Base-by-base conservation (phyloP, 2,797 vertebrate genomes). In the Pelodytes ibericus region DNA sequence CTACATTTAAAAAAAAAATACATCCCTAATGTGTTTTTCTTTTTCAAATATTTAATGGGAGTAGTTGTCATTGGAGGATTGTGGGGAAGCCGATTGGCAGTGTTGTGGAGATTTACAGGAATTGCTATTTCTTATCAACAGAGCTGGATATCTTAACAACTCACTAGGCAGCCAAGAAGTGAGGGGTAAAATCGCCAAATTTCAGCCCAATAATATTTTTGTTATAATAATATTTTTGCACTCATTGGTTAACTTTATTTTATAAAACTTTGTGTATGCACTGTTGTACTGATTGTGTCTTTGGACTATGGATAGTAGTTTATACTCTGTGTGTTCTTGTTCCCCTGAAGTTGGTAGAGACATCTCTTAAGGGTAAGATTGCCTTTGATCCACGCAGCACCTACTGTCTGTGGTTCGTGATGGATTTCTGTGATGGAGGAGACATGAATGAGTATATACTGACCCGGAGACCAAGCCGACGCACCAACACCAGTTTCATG, bases 391-490 rank as follows among this genome's bases (percentile, higher is more conserved):
- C 95, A 31, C 93, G 91, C 85, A 95, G 95, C 84, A 93, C 95
- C 86, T 98, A 98, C 87, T 97, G 98, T 87, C 87, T 99, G 85
- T 98, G 97, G 97, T 98, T 99, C 22, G 96, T 99, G 80, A 99
- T 95, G 94, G 97, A 99, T 93, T 99, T 98, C 90, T 99, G 97
- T 39, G 96, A 98, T 0, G 97, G 97, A 3, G 97, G 97, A 0
- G 97, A 99, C 84, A 97, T 99, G 97, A 99, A 99, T 6, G 94
- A 96, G 57, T 98, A 98, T 83, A 87, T 99, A 25, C 85, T 99
- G 74, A 96, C 96, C 4, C 93, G 97, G 65, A 98, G 98, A 81
- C 96, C 97, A 2, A 98, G 90, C 84, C 94, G 96, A 56, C 96
- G 92, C 89, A 98, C 94, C 83, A 99, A 99, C 89, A 96, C 95